Base-by-base conservation (phyloP, 1,140 invertebrate genomes). In the Cyrtorhinus lividipennis region DNA sequence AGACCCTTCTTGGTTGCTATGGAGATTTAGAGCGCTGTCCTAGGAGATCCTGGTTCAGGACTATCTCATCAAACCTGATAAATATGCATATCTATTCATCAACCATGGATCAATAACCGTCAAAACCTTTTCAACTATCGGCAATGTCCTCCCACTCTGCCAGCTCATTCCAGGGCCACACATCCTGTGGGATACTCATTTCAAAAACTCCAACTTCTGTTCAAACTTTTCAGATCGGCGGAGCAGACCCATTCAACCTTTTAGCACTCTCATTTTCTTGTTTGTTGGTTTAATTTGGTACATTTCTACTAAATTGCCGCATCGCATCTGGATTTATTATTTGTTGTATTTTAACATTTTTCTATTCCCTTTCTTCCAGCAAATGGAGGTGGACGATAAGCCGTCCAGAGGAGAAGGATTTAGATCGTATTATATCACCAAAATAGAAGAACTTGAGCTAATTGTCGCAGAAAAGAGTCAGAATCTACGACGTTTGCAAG, bases 391-490 rank as follows among this genome's bases (percentile, higher is more conserved):
- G 57, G 90, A 93, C 75, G 79, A 84, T 15, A 81, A 76, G 26
- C 65, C 74, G 3, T 65, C 71, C 0, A 87, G 84, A 69, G 87
- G 87, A 23, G 92, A 95, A 73, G 93, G 93, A 18, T 90, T 97
- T 69, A 81, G 87, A 61, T 88, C 90, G 1, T 98, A 98, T 76
- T 98, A 96, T 70, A 88, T 93, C 67, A 92, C 92, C 30, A 98
- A 98, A 79, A 97, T 96, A 64, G 95, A 98, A 78, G 93, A 97
- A 75, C 75, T 98, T 2, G 92, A 96, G 73, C 78, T 98, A 25
- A 86, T 92, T 69, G 93, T 99, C 3, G 89, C 92, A 24, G 96
- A 99, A 68, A 99, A 98, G 73, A 92, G 90, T 69, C 95, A 98
- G 77, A 99, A 99, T 79, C 78, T 99, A 23, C 81, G 96, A 65